These are phyloP conservation scores for Sapajus apella DNA, from an alignment of 2,113 vertebrate genomes.

Conservation along the genomic window DNA sequence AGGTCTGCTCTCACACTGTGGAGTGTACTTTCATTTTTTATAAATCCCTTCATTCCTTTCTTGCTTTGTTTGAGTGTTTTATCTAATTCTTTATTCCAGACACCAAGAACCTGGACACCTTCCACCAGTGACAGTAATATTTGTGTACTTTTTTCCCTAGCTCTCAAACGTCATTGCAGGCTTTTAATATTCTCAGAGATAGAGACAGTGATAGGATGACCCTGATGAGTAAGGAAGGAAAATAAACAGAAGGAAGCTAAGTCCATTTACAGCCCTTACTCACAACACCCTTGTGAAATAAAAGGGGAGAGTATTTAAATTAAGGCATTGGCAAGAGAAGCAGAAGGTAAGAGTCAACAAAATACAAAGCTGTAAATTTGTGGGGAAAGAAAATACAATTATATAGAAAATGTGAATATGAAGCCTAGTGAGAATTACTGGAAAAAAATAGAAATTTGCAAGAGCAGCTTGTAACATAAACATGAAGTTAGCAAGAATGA, in stretches of 20 bases:
- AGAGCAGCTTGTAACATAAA: background rate
- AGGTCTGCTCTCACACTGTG: no score
- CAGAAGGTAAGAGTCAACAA: background rate
- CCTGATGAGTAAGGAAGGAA: background rate
- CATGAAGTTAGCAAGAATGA: background rate
- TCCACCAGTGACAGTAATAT: background rate
- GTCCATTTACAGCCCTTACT: background rate
- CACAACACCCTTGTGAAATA: background rate
- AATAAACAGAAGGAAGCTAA: background rate
- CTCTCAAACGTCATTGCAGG: background rate
- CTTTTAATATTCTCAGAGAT: background rate
- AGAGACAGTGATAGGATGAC: background rate
- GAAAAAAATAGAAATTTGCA: background rate
- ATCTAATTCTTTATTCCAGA: no score
- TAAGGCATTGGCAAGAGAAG: background rate
- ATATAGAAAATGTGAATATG: background rate
- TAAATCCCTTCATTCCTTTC: no score
- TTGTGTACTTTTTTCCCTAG: background rate
- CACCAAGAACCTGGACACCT: no score
- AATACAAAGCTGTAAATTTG: constrained; percentile 4
- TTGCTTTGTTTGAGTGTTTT: no score
- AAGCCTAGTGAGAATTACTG: background rate
- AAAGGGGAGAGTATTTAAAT: background rate
- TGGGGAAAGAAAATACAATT: background rate
- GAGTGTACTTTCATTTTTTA: no score